Base-by-base conservation (phyloP, 2,113 vertebrate genomes). In the Diphyllodes magnificus region DNA sequence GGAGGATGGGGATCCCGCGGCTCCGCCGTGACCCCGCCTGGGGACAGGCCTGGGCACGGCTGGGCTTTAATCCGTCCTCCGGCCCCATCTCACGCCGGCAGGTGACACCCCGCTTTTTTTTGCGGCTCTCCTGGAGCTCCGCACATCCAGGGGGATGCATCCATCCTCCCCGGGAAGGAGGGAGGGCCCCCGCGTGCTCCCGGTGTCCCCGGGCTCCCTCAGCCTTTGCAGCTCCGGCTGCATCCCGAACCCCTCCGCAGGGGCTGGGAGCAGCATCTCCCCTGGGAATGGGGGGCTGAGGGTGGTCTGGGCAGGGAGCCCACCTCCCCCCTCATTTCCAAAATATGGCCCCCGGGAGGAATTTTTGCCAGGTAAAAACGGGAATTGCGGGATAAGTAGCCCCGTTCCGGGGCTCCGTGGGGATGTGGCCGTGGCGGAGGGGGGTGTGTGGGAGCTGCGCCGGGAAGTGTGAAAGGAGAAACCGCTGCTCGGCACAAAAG, bases 131-230 rank as follows among this genome's bases (percentile, higher is more conserved):
- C 10, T 4, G 6, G 3, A 21, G 14, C 30, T 19, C 57, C 3
- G 19, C 28, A 1, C 18, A 0, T 6, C 1, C 5, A 0, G 21
- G 13, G 1, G 15, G 49, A 20, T 17, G 35, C 5, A 0, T 27
- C 59, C 71, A 2, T 31, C 24, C n/a, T 50, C 23, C 12, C 16
- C 4, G 8, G 81, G 33, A 10, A 30, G 76, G 83, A 27, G 24
- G 57, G 64, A 13, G 51, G 28, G 30, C 51, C 37, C 20, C 39
- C 2, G 1, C 10, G 22, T 4, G 13, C 15, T 37, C 45, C 9
- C 2, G 1, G 1, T 5, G 13, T 44, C 68, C 50, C 19, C 2
- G 0, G 10, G 59, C 22, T 69, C 49, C 54, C 1, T 11, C 66
- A 15, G 51, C 40, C 10, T n/a, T 23, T 10, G 54, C 56, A 57